Conservation (phyloP, 1,140 invertebrate genomes). For the Drosophila chauvacae region DNA sequence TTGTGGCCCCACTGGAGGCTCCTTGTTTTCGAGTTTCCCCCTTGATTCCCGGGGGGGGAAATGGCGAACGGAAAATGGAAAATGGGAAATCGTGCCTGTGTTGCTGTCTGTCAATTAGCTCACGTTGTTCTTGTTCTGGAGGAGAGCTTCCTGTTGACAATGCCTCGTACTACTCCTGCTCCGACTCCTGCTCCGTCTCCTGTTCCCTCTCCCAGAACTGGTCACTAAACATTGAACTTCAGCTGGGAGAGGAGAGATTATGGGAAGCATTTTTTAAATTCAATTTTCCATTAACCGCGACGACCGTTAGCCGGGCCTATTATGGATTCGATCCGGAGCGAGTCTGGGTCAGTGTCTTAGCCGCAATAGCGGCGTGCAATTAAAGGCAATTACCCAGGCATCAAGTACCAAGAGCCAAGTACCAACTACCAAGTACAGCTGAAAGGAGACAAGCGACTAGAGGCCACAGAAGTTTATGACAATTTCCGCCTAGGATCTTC, state of each 20-base stretch:
- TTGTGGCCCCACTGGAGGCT: constrained; percentile 7
- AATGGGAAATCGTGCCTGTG: constrained; percentile 47
- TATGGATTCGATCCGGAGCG: constrained; percentile 65
- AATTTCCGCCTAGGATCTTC: constrained; percentile 79
- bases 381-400: constrained; percentile 67
- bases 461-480: constrained; percentile 28
- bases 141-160: constrained; percentile 41
- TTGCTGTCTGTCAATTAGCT: constrained; percentile 81
- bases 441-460: constrained; percentile 15
- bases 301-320: constrained; percentile 37
- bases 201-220: background rate
- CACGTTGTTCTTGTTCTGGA: constrained; percentile 57
- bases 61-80: constrained; percentile 46
- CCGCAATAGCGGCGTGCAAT: constrained; percentile 67
- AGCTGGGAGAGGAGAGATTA: background rate
- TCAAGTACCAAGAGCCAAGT: constrained; percentile 6
- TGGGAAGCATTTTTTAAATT: constrained; percentile 59
- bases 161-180: background rate
- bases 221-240: constrained; percentile 57
- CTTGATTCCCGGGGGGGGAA: background rate
- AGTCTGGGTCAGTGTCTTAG: constrained; percentile 82
- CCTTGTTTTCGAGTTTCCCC: background rate
- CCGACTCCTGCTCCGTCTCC: background rate
- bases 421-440: constrained; percentile 17
- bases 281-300: constrained; percentile 50